Evolutionary conservation across 2,113 vertebrate species (phyloP), one percentile per base, ranked within the genome.

Genomic region (Pteruthius melanotis): DNA sequence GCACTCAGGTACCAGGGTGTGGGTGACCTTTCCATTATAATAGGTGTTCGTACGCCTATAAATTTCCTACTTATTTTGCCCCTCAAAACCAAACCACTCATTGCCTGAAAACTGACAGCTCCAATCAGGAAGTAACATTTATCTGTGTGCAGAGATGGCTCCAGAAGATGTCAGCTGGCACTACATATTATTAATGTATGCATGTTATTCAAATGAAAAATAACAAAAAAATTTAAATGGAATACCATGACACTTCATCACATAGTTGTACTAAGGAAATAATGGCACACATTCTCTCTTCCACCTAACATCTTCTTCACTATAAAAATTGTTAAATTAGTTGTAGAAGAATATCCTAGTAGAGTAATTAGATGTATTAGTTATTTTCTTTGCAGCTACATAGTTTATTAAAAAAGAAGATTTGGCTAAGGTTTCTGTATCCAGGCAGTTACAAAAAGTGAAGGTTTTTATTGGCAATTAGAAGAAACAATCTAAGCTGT

Each of bases 21-120:
- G 28, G 6, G 12, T 35, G 12, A 26, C 3, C 3, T 83, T 76
- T 86, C 23, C 28, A 6, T 35, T 59, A 53, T 74, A 12, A 21
- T 18, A 27, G 2, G 3, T 44, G 10, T 52, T 64, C 1, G 0
- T 54, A 45, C 1, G 0, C 7, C 42, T 88, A 10, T 14, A 49
- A 1, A 15, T 80, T 69, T 88, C 10, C 9, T 64, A 27, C 37
- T 77, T 85, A 40, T 30, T 69, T 17, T 35, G 17, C 24, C 17
- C 35, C 26, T 35, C 40, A 42, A 83, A 76, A 54, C 10, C 21
- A 56, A 76, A 35, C 8, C 15, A 15, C 12, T 31, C 7, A 14
- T 42, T 70, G 14, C 14, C 66, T 54, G 8, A 72, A 86, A 88
- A 45, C 11, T 52, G 69, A 33, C 8, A 56, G 18, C 30, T 65